Conservation (phyloP, 1,140 invertebrate genomes). For the Arctopsyche grandis region DNA sequence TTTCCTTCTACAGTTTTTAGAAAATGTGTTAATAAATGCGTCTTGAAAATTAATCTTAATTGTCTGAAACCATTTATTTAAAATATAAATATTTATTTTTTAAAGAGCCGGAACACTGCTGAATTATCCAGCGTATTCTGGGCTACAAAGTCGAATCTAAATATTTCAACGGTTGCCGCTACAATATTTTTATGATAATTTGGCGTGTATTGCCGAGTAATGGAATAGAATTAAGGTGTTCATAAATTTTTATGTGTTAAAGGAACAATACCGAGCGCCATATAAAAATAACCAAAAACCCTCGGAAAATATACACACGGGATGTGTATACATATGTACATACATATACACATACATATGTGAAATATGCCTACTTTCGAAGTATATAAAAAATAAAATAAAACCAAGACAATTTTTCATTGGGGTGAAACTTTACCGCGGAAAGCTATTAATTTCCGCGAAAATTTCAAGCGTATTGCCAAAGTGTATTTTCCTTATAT, state of each 20-base stretch:
- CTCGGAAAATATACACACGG: not conserved
- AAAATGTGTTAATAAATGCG: no score
- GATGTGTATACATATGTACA: not conserved
- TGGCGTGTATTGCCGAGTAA: conserved; percentile 8
- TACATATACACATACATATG: not conserved
- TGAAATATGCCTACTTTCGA: not conserved
- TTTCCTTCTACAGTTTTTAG: no score
- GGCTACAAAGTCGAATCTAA: not conserved
- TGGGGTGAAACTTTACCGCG: not conserved
- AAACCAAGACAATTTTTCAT: conserved; percentile 2
- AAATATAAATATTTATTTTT: no score
- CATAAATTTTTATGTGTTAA: conserved; percentile 10
- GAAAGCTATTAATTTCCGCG: conserved; percentile 20
- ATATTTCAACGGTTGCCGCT: conserved; percentile 2
- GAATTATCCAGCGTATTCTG: not conserved
- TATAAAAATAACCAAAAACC: not conserved
- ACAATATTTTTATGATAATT: conserved; percentile 16
- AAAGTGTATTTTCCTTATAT: not conserved
- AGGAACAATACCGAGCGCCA: not conserved
- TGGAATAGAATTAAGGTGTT: conserved; percentile 25
- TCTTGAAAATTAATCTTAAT: no score
- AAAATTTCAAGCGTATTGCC: conserved; percentile 13
- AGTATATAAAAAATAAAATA: not conserved
- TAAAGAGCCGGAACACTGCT: no score
- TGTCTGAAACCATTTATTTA: no score